Conservation (phyloP, 2,113 vertebrate species). For the Dasyprocta punctata region DNA sequence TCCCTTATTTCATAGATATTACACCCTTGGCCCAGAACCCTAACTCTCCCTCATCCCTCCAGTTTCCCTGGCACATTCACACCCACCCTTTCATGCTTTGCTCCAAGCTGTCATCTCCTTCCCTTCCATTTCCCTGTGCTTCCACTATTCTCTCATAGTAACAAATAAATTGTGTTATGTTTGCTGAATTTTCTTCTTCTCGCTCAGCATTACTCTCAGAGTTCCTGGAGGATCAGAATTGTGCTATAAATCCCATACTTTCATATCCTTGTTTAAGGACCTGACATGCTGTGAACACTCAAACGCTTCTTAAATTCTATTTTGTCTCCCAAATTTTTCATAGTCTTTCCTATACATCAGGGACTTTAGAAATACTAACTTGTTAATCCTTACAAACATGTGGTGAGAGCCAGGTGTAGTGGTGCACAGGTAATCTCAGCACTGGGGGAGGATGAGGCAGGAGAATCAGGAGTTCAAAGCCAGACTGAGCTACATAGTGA, state of each 20-base stretch:
- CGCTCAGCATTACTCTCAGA: neutral
- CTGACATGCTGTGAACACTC: neutral
- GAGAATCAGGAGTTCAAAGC: neutral
- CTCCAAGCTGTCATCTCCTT: neutral
- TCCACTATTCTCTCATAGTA: neutral
- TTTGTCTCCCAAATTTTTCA: conserved; percentile 13
- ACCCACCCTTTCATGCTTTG: neutral
- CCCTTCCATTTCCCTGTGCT: fast-evolving
- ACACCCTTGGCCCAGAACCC: neutral
- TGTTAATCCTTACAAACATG: neutral
- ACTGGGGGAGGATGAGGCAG: neutral
- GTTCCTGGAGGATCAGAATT: neutral
- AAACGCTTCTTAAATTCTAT: conserved; percentile 11
- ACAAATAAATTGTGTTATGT: neutral
- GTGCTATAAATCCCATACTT: neutral
- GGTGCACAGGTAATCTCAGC: neutral
- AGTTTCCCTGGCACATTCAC: neutral
- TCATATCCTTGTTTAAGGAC: neutral
- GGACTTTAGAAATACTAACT: neutral
- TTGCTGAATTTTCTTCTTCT: neutral
- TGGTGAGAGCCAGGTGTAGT: neutral
- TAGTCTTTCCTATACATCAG: neutral
- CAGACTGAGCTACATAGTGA: neutral
- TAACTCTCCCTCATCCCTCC: neutral
- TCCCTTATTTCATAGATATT: neutral